Evolutionary conservation across 2,797 vertebrate species (phyloP).

Genomic region (Alosa sapidissima): DNA sequence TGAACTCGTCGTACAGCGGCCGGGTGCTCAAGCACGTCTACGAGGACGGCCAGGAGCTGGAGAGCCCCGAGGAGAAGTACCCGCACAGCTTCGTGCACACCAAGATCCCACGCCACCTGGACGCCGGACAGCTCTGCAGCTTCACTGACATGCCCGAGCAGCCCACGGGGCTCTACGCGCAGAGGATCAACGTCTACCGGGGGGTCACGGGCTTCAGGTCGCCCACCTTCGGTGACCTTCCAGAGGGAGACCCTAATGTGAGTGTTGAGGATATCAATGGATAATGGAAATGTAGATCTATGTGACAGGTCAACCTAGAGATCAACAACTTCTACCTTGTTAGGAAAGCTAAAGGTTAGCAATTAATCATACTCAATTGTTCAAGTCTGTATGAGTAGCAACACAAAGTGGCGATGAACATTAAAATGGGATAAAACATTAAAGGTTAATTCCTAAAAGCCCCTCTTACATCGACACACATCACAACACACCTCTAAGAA

Average conservation of each 20-base stretch:
- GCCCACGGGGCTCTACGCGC: constrained; percentile 83
- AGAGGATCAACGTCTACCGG: constrained; percentile 87
- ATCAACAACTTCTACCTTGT: neutral
- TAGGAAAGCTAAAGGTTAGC: neutral
- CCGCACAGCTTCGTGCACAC: constrained; percentile 84
- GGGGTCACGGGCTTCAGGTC: constrained; percentile 74
- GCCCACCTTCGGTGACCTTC: constrained; percentile 61
- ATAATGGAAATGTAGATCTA: neutral
- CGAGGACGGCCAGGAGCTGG: constrained; percentile 92
- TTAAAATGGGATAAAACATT: neutral
- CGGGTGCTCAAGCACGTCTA: constrained; percentile 93
- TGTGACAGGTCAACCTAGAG: neutral
- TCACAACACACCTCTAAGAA: neutral
- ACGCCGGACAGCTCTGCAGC: constrained; percentile 73
- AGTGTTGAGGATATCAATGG: constrained; percentile 63
- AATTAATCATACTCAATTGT: neutral
- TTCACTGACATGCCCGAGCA: constrained; percentile 66
- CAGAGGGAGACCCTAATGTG: constrained; percentile 71
- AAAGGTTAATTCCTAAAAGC: neutral
- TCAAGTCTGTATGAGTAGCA: neutral
- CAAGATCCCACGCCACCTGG: constrained; percentile 76
- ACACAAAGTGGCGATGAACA: neutral
- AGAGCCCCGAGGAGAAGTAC: constrained; percentile 87
- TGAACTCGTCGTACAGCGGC: constrained; percentile 91
- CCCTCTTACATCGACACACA: neutral